Conservation (phyloP, 2,113 vertebrate genomes). For the Microcebus lehilahytsara region DNA sequence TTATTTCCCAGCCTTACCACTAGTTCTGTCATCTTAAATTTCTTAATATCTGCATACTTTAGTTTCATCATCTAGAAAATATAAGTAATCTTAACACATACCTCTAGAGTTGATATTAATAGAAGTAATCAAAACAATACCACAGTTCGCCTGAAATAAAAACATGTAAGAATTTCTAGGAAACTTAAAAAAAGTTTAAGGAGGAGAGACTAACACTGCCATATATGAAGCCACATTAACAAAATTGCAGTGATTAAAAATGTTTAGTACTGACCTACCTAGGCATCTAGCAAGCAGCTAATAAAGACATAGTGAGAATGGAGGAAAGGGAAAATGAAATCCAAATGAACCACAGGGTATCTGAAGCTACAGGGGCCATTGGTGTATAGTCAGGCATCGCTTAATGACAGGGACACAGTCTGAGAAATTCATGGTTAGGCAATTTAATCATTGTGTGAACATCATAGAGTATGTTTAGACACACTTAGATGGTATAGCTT, state of each 20-base stretch:
- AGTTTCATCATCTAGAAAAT: neutral
- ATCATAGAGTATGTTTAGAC: neutral
- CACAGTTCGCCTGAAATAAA: conserved; percentile 25
- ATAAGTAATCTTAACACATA: neutral
- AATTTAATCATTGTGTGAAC: neutral
- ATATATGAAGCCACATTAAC: neutral
- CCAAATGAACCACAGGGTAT: neutral
- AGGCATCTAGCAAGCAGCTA: neutral
- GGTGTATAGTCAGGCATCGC: neutral
- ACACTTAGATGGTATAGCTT: neutral
- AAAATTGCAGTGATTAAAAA: neutral
- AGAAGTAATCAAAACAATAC: conserved; percentile 22
- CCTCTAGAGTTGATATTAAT: neutral
- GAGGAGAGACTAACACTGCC: neutral
- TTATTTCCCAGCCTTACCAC: neutral
- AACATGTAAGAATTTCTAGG: neutral
- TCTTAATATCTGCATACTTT: neutral
- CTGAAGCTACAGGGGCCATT: neutral
- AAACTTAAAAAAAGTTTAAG: neutral
- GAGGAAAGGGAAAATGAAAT: neutral
- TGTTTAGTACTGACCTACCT: neutral
- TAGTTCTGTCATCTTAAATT: neutral
- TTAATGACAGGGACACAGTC: neutral
- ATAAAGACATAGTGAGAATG: neutral
- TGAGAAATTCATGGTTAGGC: neutral